Percentiles rank a stretch among this genome's conserved stretches.
Evolutionary conservation across 1,140 invertebrate species (phyloP).

Genomic region (Wiebesia pumilae): DNA sequence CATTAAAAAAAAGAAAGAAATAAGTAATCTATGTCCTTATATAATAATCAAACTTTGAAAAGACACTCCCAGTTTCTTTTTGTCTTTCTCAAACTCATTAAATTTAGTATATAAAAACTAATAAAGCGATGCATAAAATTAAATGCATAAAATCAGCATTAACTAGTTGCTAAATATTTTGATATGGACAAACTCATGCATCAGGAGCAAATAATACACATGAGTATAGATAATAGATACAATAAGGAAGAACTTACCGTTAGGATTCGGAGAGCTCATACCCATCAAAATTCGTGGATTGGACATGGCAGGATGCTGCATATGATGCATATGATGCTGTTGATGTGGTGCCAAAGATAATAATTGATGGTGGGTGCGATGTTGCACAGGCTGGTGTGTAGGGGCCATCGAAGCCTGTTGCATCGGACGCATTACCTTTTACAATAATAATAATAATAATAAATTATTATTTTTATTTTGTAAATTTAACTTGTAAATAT

Average conservation of each 20-base stretch:
- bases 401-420: constrained; percentile 72
- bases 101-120: background rate
- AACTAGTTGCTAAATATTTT: constrained; percentile 10
- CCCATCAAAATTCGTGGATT: constrained; percentile 71
- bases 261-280: constrained; percentile 68
- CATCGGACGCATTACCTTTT: constrained; percentile 73
- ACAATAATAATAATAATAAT: constrained; percentile 61
- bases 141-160: constrained; percentile 36
- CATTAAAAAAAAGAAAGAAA: background rate
- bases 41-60: background rate
- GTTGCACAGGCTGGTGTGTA: constrained; percentile 68
- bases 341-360: constrained; percentile 69
- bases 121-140: constrained; percentile 20
- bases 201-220: background rate
- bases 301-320: constrained; percentile 69
- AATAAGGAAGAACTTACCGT: constrained; percentile 59
- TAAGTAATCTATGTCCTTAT: constrained; percentile 8
- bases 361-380: constrained; percentile 70
- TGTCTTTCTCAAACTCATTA: constrained; percentile 39
- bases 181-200: constrained; percentile 47
- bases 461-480: background rate
- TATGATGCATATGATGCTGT: constrained; percentile 70
- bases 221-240: background rate
- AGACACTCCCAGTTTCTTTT: constrained; percentile 37
- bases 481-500: background rate